Evolutionary conservation across 2,888 invertebrate genomes (phyloP).

Genomic region (Polydrusus cervinus): DNA sequence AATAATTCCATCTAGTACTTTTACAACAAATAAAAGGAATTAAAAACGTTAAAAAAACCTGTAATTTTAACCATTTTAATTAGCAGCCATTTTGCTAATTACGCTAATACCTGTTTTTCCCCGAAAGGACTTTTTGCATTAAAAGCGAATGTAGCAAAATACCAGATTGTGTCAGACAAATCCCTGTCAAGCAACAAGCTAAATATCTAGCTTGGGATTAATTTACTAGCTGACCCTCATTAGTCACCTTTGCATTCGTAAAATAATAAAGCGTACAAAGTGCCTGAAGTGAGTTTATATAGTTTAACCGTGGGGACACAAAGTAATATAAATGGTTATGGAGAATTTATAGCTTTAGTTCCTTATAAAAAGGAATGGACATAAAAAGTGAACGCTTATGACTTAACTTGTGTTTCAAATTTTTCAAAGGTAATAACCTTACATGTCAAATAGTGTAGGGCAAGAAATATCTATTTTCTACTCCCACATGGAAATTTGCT

Average conservation of each 20-base stretch:
- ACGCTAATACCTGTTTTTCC: background rate
- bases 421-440: background rate
- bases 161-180: slow-evolving; percentile 30
- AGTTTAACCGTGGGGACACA: background rate
- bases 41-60: background rate
- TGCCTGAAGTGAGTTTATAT: slow-evolving; percentile 6
- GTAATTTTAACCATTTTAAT: background rate
- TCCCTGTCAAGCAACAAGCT: slow-evolving; percentile 37
- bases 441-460: too few species aligned
- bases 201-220: slow-evolving; percentile 34
- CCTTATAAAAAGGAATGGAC: too few species aligned
- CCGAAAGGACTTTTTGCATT: background rate
- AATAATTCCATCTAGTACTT: too few species aligned
- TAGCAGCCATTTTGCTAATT: background rate
- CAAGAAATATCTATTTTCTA: too few species aligned
- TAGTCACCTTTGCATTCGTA: slow-evolving; percentile 33
- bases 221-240: slow-evolving; percentile 38
- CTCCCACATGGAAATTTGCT: too few species aligned
- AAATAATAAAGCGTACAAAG: slow-evolving; percentile 31
- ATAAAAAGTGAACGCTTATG: background rate
- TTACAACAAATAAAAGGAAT: too few species aligned
- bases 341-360: background rate
- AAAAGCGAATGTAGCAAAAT: background rate
- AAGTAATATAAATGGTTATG: slow-evolving; percentile 6
- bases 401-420: background rate